Conservation (phyloP, 2,113 vertebrate genomes). For the Crocuta crocuta region DNA sequence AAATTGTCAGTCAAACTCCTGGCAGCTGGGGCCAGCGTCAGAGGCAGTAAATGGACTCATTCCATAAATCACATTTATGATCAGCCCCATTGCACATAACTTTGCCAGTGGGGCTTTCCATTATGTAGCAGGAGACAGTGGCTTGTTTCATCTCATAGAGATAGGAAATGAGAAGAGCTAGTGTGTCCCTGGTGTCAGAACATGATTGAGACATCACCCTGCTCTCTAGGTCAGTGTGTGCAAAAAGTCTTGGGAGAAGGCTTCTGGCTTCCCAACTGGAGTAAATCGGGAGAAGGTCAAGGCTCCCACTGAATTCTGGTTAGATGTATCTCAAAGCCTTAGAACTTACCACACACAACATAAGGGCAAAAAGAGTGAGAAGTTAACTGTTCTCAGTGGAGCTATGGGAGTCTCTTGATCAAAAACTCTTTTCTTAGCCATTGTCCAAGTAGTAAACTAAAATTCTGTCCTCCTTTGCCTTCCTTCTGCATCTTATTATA, state of each 20-base stretch:
- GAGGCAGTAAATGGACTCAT: constrained; percentile 83
- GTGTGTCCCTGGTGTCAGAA: not conserved
- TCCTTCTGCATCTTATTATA: not conserved
- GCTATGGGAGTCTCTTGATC: not conserved
- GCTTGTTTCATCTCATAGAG: not conserved
- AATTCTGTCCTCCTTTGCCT: not conserved
- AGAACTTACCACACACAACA: not conserved
- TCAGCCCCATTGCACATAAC: constrained; percentile 19
- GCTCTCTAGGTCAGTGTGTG: not conserved
- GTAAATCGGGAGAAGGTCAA: not conserved
- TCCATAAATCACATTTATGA: constrained; percentile 85
- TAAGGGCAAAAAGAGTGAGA: not conserved
- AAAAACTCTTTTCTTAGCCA: not conserved
- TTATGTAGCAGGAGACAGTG: constrained; percentile 6
- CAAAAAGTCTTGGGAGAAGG: not conserved
- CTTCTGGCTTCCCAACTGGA: not conserved
- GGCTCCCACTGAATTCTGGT: not conserved
- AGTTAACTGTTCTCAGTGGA: not conserved
- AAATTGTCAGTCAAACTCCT: constrained; percentile 87
- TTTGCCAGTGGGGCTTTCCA: constrained; percentile 29
- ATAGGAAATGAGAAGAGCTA: not conserved
- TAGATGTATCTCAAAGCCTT: not conserved
- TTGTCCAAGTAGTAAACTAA: not conserved
- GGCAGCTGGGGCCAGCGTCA: constrained; percentile 80
- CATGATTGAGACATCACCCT: not conserved